A percentile compares a stretch with the other conserved stretches of the same genome.
phyloP scores from a whole-genome alignment of 2,888 invertebrate genomes.

The Chrysotoxum bicinctum region DNA sequence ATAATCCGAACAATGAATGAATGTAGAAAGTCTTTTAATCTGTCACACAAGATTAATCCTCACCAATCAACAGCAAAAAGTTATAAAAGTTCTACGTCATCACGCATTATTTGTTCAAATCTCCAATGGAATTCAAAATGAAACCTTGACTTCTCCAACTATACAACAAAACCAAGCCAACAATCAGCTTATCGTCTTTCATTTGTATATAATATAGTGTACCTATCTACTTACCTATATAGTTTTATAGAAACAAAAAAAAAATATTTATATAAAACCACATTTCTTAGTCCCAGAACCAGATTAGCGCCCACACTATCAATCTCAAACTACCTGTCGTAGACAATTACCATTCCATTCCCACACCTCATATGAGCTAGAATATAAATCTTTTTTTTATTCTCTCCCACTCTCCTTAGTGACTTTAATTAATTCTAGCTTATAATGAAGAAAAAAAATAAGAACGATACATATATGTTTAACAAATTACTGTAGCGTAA shows the following conservation, averaged over 20 bases:
- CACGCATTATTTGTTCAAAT: conserved; percentile 51
- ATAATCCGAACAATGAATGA: not conserved
- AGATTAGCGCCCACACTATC: conserved; percentile 67
- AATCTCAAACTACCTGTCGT: conserved; percentile 64
- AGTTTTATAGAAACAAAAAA: not conserved
- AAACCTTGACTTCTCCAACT: conserved; percentile 64
- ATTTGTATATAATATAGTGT: too few relatives aligned
- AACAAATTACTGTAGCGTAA: conserved; percentile 55
- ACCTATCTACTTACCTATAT: not conserved
- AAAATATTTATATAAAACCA: not conserved
- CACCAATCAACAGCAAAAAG: not conserved
- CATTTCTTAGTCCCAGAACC: conserved; percentile 20
- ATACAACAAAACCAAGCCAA: not conserved
- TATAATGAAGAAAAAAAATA: conserved; percentile 28
- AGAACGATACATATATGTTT: conserved; percentile 5
- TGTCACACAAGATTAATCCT: not conserved
- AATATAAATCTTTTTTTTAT: conserved; percentile 42
- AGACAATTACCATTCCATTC: conserved; percentile 70
- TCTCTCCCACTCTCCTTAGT: conserved; percentile 51
- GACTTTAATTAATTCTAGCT: conserved; percentile 58
- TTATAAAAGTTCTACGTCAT: conserved; percentile 61
- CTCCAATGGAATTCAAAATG: conserved; percentile 51
- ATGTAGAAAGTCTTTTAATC: conserved; percentile 5
- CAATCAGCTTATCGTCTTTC: conserved; percentile 24
- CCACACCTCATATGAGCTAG: conserved; percentile 59